Base-by-base conservation (phyloP, 2,113 vertebrate species). In the Malurus elegans region DNA sequence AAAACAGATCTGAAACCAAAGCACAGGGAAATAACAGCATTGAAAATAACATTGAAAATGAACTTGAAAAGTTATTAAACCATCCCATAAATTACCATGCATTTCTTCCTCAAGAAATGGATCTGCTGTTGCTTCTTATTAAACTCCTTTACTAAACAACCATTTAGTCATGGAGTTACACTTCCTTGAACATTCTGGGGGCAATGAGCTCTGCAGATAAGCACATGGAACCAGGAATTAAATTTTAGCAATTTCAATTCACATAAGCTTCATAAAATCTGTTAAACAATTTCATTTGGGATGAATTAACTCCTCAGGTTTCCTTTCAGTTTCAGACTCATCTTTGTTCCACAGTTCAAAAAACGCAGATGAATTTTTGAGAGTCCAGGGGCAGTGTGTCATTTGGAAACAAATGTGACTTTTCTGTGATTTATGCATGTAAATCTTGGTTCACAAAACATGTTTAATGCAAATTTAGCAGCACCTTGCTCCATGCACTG, bases 51-150 rank as follows among this genome's bases (percentile, higher is more conserved):
- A 70, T 34, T 82, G 80, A 90, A 94, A 95, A 42, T 88, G 87
- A 92, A 95, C 86, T 95, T 91, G 91, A 96, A 94, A 81, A 95
- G 88, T 80, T 95, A 96, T 95, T 96, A 96, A 93, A 93, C 73
- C 66, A 54, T 92, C 34, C 78, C 76, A 92, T 89, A 96, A 97
- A 97, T 97, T 94, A 92, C 26, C 66, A 96, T 94, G 45, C 20
- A 78, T 91, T 94, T 95, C 62, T 89, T 96, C 60, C 75, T 67
- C 67, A 78, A 88, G 75, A 93, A 94, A 92, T 79, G 64, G 65
- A 92, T 92, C 72, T 83, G 67, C 78, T 92, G 73, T 91, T 94
- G 34, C 69, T 95, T 94, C 93, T 93, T 92, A 90, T 92, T 95
- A 87, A 86, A 91, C 25, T 90, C 29, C 45, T 83, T 96, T 89